Conservation (phyloP, 2,113 vertebrate species). For the Campylorhamphus procurvoides region DNA sequence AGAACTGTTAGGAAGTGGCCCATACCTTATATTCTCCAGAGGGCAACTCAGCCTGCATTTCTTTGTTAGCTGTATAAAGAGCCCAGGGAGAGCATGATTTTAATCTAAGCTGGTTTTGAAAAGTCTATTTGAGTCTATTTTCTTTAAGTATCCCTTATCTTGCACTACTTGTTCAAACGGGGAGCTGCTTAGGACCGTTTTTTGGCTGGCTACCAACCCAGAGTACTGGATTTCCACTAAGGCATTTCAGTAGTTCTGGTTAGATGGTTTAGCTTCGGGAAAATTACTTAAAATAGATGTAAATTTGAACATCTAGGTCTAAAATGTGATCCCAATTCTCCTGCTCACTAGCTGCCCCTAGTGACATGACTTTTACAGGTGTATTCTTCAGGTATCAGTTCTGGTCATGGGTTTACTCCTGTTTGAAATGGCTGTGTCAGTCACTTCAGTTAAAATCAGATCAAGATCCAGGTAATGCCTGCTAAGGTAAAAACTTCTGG, state of each 20-base stretch:
- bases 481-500: neutral
- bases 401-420: neutral
- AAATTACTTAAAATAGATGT: neutral
- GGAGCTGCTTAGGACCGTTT: neutral
- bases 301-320: neutral
- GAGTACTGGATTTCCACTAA: neutral
- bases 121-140: neutral
- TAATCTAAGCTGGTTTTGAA: neutral
- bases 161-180: neutral
- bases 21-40: neutral
- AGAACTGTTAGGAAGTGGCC: neutral
- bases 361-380: neutral
- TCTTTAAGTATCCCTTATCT: neutral
- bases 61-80: neutral
- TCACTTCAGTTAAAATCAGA: neutral
- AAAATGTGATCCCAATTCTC: neutral
- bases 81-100: neutral
- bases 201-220: neutral
- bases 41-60: neutral
- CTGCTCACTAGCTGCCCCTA: rapidly evolving
- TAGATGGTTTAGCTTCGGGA: neutral
- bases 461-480: neutral
- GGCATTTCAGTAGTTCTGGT: neutral
- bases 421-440: neutral
- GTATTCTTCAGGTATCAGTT: neutral